Evolutionary conservation across 2,888 invertebrate species (phyloP), one percentile per base, ranked within the genome.

Genomic region (Pterostichus madidus): DNA sequence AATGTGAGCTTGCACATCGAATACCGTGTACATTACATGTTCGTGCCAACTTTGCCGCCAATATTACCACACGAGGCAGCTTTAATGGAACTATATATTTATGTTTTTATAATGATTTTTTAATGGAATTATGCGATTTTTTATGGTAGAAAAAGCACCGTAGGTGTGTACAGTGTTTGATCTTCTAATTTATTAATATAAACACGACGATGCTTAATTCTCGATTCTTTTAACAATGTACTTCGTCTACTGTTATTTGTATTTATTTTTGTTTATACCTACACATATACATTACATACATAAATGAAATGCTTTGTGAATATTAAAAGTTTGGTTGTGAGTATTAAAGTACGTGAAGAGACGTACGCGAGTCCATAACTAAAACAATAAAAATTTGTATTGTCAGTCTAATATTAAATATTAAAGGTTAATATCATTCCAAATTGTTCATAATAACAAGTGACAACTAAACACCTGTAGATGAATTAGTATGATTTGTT

Each of bases 1-100:
- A 59, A 81, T 81, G 75, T 81, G 81, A 75, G 81, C 81, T 80
- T 81, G 81, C 81, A 81, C 81, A 81, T 81, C 81, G 81, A 81
- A 81, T 75, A 59, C 81, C 75, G 81, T 81, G 80, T 80, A 80
- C 49, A 80, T 80, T 68, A 64, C 52, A 73, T 80, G 80, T 80
- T 71, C 71, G 81, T 81, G 81, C 75, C 73, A 73, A 81, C 59
- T 46, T 75, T 81, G 80, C 71, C 71, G 80, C 77, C 77, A 39
- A 77, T 77, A 77, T 71, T 75, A 73, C 59, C 56, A 81, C 81
- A 59, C 81, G 46, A 75, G 81, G 81, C 81, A 81, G 81, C 81
- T 81, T 80, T 49, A 73, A 61, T 75, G 59, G 59, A 61, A 56
- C 76, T 76, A 78, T 59, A 78, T 80, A 80, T 80, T 80, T 80